These are phyloP conservation scores for Hyperoodon ampullatus DNA, from an alignment of 2,113 vertebrate species.

Conservation along the genomic window DNA sequence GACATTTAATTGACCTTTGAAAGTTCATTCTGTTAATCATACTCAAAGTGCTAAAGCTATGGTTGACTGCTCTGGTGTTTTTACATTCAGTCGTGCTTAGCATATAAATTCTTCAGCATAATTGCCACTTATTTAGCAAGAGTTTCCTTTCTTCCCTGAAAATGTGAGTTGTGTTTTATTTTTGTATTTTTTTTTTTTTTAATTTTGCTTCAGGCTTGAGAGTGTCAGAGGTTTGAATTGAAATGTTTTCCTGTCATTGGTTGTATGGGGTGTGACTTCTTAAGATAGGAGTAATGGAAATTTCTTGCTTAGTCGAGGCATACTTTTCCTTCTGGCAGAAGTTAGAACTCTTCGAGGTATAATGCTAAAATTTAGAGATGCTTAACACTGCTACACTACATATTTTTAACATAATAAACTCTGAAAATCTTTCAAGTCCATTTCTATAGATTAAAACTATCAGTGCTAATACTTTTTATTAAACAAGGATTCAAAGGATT, in stretches of 20 bases:
- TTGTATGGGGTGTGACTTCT: constrained; percentile 83
- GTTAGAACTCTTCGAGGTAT: constrained; percentile 68
- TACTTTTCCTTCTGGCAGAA: constrained; percentile 81
- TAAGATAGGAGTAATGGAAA: constrained; percentile 83
- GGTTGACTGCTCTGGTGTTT: constrained; percentile 87
- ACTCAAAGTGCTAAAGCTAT: constrained; percentile 85
- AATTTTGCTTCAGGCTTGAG: constrained; percentile 79
- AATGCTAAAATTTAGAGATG: constrained; percentile 54
- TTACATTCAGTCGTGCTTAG: constrained; percentile 85
- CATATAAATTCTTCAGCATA: constrained; percentile 88
- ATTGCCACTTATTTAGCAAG: constrained; percentile 87
- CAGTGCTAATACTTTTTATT: constrained; percentile 49
- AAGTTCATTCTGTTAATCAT: constrained; percentile 91
- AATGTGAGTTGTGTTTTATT: constrained; percentile 78
- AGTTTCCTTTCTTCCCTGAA: constrained; percentile 84
- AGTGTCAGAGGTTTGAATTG: constrained; percentile 80
- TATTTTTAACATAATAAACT: constrained; percentile 28
- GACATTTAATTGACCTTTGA: constrained; percentile 92
- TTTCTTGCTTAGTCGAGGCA: constrained; percentile 78
- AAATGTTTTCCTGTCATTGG: constrained; percentile 85
- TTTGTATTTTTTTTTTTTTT: constrained; percentile 65
- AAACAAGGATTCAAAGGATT: constrained; percentile 29
- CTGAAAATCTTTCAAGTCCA: background rate
- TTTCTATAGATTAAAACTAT: constrained; percentile 43
- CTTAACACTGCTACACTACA: background rate